Base-by-base conservation (phyloP, 2,113 vertebrate genomes). In the Lycaon pictus region DNA sequence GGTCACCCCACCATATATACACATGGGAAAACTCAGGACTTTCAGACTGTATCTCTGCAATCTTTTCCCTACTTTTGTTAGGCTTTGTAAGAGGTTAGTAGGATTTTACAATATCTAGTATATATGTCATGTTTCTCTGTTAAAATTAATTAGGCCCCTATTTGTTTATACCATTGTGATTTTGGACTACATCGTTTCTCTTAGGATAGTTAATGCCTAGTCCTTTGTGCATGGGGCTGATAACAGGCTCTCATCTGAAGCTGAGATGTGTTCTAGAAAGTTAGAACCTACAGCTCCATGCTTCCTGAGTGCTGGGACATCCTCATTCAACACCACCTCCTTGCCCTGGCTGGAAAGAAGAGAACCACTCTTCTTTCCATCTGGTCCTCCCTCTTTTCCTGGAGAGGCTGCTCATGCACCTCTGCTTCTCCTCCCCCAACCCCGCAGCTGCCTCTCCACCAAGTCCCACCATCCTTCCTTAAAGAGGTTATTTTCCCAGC, bases 21-120 rank as follows among this genome's bases (percentile, higher is more conserved):
- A 99, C 99, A 60, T 99, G 99, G 96, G 98, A 98, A 98, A 99
- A 99, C 98, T 99, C 99, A 98, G 99, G 99, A 0, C 99, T 99
- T 98, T 99, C 99, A 98, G 99, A 99, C 99, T 99, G 99, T 74
- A 99, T 99, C 99, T 99, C 99, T 22, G 99, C 99, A 20, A 99
- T 99, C 97, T 99, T 99, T 98, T 99, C 99, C 2, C 99, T 98
- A 63, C 99, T 99, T 98, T 99, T 99, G 94, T 99, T 99, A 37
- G 99, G 99, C 98, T 99, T 99, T 99, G 99, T 99, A 72, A 99
- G 99, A 22, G 99, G 99, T 43, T 43, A 43, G 43, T 93, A 99
- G 98, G 95, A 99, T 99, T 99, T 99, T 99, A 99, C 99, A 99
- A 98, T 99, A 99, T 97, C 99, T 99, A 11, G 99, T 99, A 97